Base-by-base conservation (phyloP, 1,140 invertebrate genomes). In the Prorops nasuta region DNA sequence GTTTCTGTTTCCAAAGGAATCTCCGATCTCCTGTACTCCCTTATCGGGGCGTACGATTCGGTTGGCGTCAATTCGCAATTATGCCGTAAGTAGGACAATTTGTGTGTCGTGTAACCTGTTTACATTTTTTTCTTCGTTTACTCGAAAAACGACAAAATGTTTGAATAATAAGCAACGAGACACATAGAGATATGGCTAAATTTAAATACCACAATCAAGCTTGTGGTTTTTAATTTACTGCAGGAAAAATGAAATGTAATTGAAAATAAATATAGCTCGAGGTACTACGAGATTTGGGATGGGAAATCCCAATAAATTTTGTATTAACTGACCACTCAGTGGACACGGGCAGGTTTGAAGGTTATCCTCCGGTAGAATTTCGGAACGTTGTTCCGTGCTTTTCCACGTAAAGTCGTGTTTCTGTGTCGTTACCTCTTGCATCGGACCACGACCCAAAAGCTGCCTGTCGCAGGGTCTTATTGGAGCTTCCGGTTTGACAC, bases 401-500 rank as follows among this genome's bases (percentile, higher is more conserved):
- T 74, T 76, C 74, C 74, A 75, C 0, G 51, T 56, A 59, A 81
- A 89, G 66, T 88, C 86, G 56, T 86, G 83, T 49, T 85, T 84
- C 41, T 87, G 83, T 0, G 86, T 88, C 0, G 87, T 89, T 40
- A 83, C 71, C 42, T 84, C 82, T 59, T 87, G 84, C 77, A 88
- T 84, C 9, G 85, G 83, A 0, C 86, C 86, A 56, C 81, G 77
- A 0, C 84, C 78, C 62, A 69, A 21, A 36, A 60, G 56, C 14
- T 66, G 47, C 10, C 51, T 64, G 0, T 10, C 42, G 17, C 72
- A 74, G 0, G 69, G 72, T 9, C 32, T 48, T 0, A 67, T 62
- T n/a, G 60, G 24, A n/a, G 40, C 8, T 35, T 69, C 66, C 8
- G 59, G 64, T 28, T 69, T 69, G 9, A 62, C 48, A 21, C 60